Percentiles rank a stretch among this genome's conserved stretches.
Evolutionary conservation across 2,113 vertebrate genomes (phyloP).

Genomic region (Mirza zaza): DNA sequence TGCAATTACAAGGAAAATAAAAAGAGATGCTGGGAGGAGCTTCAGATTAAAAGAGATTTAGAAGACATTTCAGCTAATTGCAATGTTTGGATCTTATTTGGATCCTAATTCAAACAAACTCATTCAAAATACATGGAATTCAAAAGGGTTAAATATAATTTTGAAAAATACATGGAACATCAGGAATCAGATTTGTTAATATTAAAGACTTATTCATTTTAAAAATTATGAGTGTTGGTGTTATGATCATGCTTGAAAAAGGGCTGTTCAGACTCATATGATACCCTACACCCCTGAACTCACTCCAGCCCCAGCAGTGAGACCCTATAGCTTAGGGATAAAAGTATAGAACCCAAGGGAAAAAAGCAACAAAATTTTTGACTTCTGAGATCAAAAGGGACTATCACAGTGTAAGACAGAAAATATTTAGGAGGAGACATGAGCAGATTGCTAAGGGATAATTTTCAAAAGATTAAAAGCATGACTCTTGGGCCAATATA

Average conservation of each 20-base stretch:
- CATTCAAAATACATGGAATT: not conserved
- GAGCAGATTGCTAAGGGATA: not conserved
- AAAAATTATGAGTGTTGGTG: not conserved
- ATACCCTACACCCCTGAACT: not conserved
- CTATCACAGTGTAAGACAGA: not conserved
- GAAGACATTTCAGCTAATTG: not conserved
- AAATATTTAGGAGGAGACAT: not conserved
- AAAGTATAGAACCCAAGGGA: not conserved
- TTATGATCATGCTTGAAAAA: not conserved
- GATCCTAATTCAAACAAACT: not conserved
- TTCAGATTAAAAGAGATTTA: not conserved
- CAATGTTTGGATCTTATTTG: not conserved
- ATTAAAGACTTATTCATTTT: not conserved
- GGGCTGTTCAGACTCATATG: not conserved
- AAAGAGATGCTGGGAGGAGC: not conserved
- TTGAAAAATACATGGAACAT: not conserved
- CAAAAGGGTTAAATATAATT: too few relatives aligned
- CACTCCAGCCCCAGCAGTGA: not conserved
- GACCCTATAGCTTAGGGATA: not conserved
- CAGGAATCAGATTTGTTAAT: not conserved
- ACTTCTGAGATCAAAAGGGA: not conserved
- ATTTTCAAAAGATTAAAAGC: slow-evolving; percentile 27
- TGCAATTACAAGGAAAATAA: not conserved
- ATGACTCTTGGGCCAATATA: not conserved
- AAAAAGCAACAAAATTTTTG: not conserved